A percentile compares a stretch with the other conserved stretches of the same genome.
Conservation (phyloP, 2,797 vertebrate genomes). For the Lophius americanus region DNA sequence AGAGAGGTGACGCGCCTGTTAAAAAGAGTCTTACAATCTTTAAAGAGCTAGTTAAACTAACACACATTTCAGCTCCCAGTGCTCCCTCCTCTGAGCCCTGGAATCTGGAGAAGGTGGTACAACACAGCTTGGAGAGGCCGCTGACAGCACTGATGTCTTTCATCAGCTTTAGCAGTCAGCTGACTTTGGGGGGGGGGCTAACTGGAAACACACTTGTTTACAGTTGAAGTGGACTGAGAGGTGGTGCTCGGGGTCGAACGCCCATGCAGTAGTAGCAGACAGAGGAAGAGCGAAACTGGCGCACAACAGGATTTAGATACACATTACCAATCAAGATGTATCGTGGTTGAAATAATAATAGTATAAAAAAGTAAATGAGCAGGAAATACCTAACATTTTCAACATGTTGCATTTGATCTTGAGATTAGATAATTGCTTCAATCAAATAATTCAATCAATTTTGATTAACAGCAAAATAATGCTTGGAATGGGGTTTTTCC, state of each 20-base stretch:
- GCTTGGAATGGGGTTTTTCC: too few species aligned
- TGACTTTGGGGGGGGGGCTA: constrained; percentile 47
- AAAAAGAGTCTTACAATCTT: constrained; percentile 51
- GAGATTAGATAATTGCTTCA: too few species aligned
- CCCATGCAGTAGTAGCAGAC: constrained; percentile 29
- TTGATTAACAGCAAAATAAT: too few species aligned
- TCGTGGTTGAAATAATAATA: too few species aligned
- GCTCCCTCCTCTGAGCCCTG: constrained; percentile 29
- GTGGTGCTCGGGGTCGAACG: constrained; percentile 32
- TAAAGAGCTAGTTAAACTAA: constrained; percentile 61
- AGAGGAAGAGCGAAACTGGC: constrained; percentile 16
- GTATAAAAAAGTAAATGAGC: too few species aligned
- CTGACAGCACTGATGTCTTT: constrained; percentile 55
- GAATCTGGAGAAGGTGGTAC: constrained; percentile 22
- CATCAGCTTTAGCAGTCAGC: constrained; percentile 50
- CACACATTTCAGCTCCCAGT: constrained; percentile 43
- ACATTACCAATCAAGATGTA: neutral
- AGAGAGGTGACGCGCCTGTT: constrained; percentile 56
- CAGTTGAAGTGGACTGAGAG: constrained; percentile 34
- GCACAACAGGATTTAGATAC: constrained; percentile 14
- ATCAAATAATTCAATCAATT: too few species aligned
- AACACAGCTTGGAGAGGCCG: constrained; percentile 18
- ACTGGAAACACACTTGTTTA: constrained; percentile 78
- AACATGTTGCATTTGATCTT: too few species aligned
- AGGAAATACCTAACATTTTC: too few species aligned